Evolutionary conservation across 2,888 invertebrate genomes (phyloP), one percentile per base, ranked within the genome.

Genomic region (Meandrusa payeni): DNA sequence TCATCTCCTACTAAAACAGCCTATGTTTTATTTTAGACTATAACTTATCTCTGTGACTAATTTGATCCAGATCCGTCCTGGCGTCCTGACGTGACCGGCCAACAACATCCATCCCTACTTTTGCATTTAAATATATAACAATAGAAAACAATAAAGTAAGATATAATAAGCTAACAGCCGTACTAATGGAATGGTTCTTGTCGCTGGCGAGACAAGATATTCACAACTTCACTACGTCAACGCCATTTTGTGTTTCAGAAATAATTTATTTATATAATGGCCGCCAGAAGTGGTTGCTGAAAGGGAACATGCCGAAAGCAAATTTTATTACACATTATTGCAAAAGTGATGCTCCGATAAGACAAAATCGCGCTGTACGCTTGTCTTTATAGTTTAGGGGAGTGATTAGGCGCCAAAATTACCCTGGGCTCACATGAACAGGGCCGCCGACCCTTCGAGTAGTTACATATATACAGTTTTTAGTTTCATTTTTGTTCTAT

Each of bases 341-440:
- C 41, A 34, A 39, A 29, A 39, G n/a, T 23, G 39, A 29, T 31
- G 23, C 17, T 31, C 1, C 19, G 31, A 40, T 17, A 40, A 36
- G 26, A 31, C 5, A 10, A 20, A 28, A 28, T 2, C 7, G 15
- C 15, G 6, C 15, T 15, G 15, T 38, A 15, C 27, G 52, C 51
- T 51, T 51, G 36, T 43, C 47, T 33, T 45, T 37, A 45, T 53
- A 43, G 58, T 57, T 54, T 57, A 55, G 54, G 27, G 22, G 29
- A 13, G 28, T 33, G 32, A 7, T 15, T 3, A 10, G 19, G n/a
- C 9, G 11, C 11, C 17, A 15, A 15, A 29, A 13, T 29, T 13
- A 15, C 15, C 3, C 3, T 9, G 1, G 3, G 1, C 1, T 0
- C 7, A 7, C 2, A 7, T 3, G 7, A 2, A 24, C 9, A 3